phyloP scores from a whole-genome alignment of 2,888 invertebrate genomes.

The Synanthedon myopaeformis region DNA sequence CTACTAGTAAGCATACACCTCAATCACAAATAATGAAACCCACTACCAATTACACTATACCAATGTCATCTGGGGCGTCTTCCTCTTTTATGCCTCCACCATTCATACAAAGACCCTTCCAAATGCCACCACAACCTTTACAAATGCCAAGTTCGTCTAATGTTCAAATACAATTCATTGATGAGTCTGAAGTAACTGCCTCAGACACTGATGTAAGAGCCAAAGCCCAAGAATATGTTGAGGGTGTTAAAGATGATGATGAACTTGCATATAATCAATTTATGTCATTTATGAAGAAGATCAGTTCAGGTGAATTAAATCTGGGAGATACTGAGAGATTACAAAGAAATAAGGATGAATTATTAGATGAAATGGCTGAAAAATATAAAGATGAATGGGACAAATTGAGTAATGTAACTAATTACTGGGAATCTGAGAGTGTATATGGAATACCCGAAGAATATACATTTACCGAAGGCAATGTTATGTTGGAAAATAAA shows the following conservation, averaged over 20 bases:
- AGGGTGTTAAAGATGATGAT: slow-evolving; percentile 71
- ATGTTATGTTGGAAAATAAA: slow-evolving; percentile 82
- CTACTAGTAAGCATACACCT: slow-evolving; percentile 14
- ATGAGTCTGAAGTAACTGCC: slow-evolving; percentile 36
- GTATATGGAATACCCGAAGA: slow-evolving; percentile 69
- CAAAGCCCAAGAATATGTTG: slow-evolving; percentile 71
- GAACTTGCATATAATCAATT: slow-evolving; percentile 83
- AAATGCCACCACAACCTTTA: slow-evolving; percentile 27
- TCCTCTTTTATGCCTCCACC: slow-evolving; percentile 33
- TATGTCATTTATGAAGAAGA: slow-evolving; percentile 86
- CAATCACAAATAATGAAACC: slow-evolving; percentile 47
- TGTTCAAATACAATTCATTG: slow-evolving; percentile 51
- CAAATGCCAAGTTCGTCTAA: slow-evolving; percentile 26
- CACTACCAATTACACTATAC: slow-evolving; percentile 16
- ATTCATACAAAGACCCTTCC: slow-evolving; percentile 28
- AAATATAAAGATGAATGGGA: slow-evolving; percentile 83
- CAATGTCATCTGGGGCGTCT: slow-evolving; percentile 41
- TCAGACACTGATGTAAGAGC: slow-evolving; percentile 52
- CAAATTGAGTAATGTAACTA: slow-evolving; percentile 74
- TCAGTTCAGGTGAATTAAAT: slow-evolving; percentile 75
- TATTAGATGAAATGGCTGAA: slow-evolving; percentile 65
- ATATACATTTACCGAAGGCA: slow-evolving; percentile 85
- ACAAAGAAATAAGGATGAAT: slow-evolving; percentile 47
- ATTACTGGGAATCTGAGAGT: slow-evolving; percentile 75
- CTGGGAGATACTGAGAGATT: slow-evolving; percentile 43